Percentiles rank a stretch among this genome's conserved stretches.
Evolutionary conservation across 2,113 vertebrate genomes (phyloP).

Genomic region (Amia ocellicauda): DNA sequence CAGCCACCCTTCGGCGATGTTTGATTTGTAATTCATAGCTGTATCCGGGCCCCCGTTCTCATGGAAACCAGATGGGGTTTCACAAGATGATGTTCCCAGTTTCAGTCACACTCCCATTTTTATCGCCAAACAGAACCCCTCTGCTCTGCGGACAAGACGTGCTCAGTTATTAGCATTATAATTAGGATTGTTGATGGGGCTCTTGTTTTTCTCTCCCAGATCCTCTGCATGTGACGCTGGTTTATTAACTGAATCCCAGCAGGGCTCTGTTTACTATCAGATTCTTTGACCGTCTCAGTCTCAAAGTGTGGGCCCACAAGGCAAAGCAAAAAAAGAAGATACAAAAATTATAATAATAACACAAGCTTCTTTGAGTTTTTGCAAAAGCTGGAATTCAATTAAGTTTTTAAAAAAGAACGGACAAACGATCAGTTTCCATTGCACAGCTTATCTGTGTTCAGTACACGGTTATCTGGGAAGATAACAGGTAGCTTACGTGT

Average conservation of each 20-base stretch:
- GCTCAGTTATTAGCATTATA: background rate
- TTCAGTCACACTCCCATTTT: background rate
- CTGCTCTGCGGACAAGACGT: background rate
- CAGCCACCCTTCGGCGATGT: background rate
- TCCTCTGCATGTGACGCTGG: background rate
- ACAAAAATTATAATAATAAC: too few relatives aligned
- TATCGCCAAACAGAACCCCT: background rate
- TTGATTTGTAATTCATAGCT: background rate
- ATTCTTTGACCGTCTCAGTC: background rate
- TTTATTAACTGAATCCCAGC: conserved; percentile 25
- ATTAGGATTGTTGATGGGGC: background rate
- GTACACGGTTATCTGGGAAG: conserved; percentile 15
- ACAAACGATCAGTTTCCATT: background rate
- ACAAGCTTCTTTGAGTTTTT: too few relatives aligned
- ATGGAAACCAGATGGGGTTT: conserved; percentile 13
- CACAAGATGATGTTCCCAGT: background rate
- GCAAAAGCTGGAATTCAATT: conserved; percentile 23
- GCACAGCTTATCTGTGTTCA: conserved; percentile 18
- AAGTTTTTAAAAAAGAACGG: conserved; percentile 19
- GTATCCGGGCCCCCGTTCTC: background rate
- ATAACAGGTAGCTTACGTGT: too few relatives aligned
- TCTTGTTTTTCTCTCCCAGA: too few relatives aligned
- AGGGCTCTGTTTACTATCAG: background rate
- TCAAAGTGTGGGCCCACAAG: background rate
- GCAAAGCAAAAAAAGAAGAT: background rate